Evolutionary conservation across 2,888 invertebrate species (phyloP), one percentile per base, ranked within the genome.

Genomic region (Vanessa cardui): DNA sequence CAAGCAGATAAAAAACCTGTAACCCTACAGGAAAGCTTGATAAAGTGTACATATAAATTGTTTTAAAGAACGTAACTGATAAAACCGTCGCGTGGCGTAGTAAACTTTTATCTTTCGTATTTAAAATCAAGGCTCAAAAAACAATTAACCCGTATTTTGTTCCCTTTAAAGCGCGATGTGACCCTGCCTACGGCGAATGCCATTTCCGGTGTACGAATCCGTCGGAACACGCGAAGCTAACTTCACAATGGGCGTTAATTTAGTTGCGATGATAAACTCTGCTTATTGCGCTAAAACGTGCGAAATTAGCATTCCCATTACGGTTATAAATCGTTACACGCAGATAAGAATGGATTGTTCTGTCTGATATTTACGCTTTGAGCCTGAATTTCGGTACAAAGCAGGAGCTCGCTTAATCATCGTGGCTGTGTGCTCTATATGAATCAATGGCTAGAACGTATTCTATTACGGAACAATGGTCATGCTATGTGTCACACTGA

Each of bases 231-330:
- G 89, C 88, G 77, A 89, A 73, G 81, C 76, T 74, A 75, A 72
- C 70, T 71, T 69, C 69, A 84, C 83, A 85, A 86, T 80, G 83
- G 83, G 84, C 83, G 85, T 84, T 90, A 88, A 89, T 88, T 88
- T 84, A 82, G 80, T 81, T 80, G 78, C 81, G 77, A 80, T 80
- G 79, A 80, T 82, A 83, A 82, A 78, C 76, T 75, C 74, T 76
- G 74, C 67, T 81, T 80, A 82, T 81, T 78, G 78, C 77, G 70
- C 78, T 77, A 75, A 75, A 80, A 80, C 74, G 77, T 78, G 78
- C 78, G 62, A 79, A 82, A 84, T 84, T 84, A 81, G 77, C 78
- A 79, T 80, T 80, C 77, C 76, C 77, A 79, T 80, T 78, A 76
- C 73, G 31, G 74, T 71, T 76, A 79, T 81, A 79, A 81, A 81